Conservation (phyloP, 2,888 invertebrate species). For the Maniola hyperantus region DNA sequence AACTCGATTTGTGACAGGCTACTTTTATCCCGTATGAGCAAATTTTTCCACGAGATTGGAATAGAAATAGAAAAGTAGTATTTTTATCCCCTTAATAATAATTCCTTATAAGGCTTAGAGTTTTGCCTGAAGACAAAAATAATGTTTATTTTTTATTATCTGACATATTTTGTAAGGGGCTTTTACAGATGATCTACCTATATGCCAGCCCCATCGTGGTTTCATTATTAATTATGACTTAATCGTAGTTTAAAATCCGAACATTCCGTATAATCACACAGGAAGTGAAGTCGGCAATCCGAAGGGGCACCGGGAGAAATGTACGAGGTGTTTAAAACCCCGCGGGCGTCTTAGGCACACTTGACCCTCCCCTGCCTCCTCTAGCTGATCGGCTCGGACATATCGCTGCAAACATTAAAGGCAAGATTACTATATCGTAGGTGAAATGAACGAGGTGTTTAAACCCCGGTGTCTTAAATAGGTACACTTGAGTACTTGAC, state of each 20-base stretch:
- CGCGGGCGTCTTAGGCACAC: conserved; percentile 68
- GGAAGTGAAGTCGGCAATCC: conserved; percentile 42
- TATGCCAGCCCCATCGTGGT: too few relatives aligned
- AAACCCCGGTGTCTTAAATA: conserved; percentile 66
- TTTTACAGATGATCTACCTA: too few relatives aligned
- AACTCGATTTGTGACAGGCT: too few relatives aligned
- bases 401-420: conserved; percentile 5
- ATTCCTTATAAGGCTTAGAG: too few relatives aligned
- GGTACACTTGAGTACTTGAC: conserved; percentile 68
- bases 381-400: conserved; percentile 11
- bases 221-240: too few relatives aligned
- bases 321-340: conserved; percentile 68
- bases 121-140: too few relatives aligned
- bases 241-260: background rate
- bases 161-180: too few relatives aligned
- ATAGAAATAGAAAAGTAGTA: too few relatives aligned
- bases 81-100: too few relatives aligned
- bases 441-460: conserved; percentile 61
- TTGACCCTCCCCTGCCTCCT: conserved; percentile 43
- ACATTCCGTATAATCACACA: conserved; percentile 47
- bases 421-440: conserved; percentile 5
- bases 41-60: too few relatives aligned
- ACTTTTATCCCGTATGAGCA: too few relatives aligned
- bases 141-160: too few relatives aligned
- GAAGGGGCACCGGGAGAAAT: conserved; percentile 41